Base-by-base conservation (phyloP, 2,888 invertebrate genomes). In the Mesorhabditis sp. region DNA sequence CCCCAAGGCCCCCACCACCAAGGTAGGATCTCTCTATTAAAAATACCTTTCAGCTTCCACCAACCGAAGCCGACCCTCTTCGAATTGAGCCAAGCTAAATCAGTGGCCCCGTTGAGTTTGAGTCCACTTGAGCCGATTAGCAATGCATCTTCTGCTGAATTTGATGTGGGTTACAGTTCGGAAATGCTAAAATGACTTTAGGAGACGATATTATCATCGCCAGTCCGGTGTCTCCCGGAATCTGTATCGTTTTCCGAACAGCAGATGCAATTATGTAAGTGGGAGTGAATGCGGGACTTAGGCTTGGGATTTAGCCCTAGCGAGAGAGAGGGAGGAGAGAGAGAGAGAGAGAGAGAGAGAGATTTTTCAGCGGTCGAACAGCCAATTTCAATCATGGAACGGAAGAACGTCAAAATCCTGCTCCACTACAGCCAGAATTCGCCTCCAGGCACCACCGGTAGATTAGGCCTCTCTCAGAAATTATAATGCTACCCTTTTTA, bases 341-440 rank as follows among this genome's bases (percentile, higher is more conserved):
- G 28, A 28, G 28, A 28, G 28, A 28, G 28, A 28, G 28, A 28
- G 28, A 28, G 28, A 28, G 2, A 28, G 28, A 28, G 28, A 28
- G 28, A 28, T 1, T 13, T 50, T 50, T 50, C 58, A 50, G 58
- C 58, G 10, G 58, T n/a, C 58, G 58, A 50, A n/a, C n/a, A 10
- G 7, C 58, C 58, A n/a, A 50, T 50, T 50, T 50, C 58, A 50
- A 50, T 50, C 7, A 50, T 50, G 58, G 58, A 50, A n/a, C 58
- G 58, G 2, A 50, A 50, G 2, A 50, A 50, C 58, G n/a, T 50
- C 58, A 50, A 50, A n/a, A 50, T 50, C 58, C 2, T 50, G 10
- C 58, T 50, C n/a, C 58, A 50, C 58, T 50, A 50, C 58, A 50
- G 58, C n/a, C 58, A 50, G 58, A 50, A 50, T 50, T 50, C 58